A percentile compares a stretch with the other conserved stretches of the same genome.
These are phyloP conservation scores for Amblyjoppa proteus DNA, from an alignment of 2,888 invertebrate genomes.

Conservation along the genomic window DNA sequence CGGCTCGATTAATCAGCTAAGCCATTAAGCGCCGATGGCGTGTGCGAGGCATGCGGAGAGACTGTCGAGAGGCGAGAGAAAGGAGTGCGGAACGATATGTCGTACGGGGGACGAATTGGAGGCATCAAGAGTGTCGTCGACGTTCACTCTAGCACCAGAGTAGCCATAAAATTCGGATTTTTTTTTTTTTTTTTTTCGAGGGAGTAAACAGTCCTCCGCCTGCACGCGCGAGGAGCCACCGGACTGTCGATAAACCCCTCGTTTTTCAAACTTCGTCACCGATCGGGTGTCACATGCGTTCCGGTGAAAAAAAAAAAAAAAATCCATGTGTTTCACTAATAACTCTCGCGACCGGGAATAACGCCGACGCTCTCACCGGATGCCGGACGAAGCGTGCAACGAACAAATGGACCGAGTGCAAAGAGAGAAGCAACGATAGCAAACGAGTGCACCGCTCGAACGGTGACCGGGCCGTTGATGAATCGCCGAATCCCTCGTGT, in stretches of 20 bases:
- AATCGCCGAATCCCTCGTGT: conserved; percentile 41
- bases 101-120: conserved; percentile 24
- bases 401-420: conserved; percentile 24
- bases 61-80: background rate
- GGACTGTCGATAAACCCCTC: conserved; percentile 38
- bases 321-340: conserved; percentile 56
- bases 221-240: background rate
- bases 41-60: background rate
- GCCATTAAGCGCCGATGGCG: conserved; percentile 25
- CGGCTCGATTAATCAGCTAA: conserved; percentile 25
- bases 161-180: conserved; percentile 40
- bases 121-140: conserved; percentile 32
- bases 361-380: conserved; percentile 11
- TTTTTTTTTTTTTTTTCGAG: background rate
- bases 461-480: conserved; percentile 33
- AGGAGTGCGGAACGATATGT: background rate
- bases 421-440: conserved; percentile 22
- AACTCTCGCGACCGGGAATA: conserved; percentile 49
- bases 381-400: conserved; percentile 2
- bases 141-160: conserved; percentile 11
- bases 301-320: too few species aligned
- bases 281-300: conserved; percentile 21
- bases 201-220: conserved; percentile 11
- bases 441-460: conserved; percentile 22
- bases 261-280: conserved; percentile 49